These are phyloP conservation scores for Steinernema scapterisci DNA, from an alignment of 2,888 invertebrate genomes.

Conservation along the genomic window DNA sequence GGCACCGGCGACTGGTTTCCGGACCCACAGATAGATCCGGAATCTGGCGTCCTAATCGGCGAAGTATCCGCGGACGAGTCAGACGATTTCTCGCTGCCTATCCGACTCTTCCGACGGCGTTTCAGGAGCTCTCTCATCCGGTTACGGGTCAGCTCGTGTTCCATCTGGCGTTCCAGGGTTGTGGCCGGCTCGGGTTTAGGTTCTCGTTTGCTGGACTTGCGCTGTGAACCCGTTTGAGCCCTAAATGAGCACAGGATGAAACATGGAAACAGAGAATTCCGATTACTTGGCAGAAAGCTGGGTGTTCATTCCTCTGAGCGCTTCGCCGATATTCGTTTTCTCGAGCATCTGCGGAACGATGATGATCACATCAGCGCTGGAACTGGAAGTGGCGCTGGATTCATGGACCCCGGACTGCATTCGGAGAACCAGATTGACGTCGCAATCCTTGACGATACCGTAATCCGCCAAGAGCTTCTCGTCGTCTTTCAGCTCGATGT, in stretches of 20 bases:
- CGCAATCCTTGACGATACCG: slow-evolving; percentile 35
- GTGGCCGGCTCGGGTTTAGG: slow-evolving; percentile 27
- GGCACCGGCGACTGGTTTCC: slow-evolving; percentile 37
- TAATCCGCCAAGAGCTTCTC: slow-evolving; percentile 34
- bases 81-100: too few species aligned
- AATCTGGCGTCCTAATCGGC: background rate
- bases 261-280: background rate
- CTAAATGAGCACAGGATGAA: background rate
- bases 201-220: background rate
- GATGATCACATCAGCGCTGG: slow-evolving; percentile 23
- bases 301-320: slow-evolving; percentile 33
- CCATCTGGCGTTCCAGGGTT: slow-evolving; percentile 53
- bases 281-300: background rate
- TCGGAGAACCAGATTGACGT: slow-evolving; percentile 29
- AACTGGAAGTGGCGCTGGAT: background rate
- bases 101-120: slow-evolving; percentile 38
- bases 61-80: background rate
- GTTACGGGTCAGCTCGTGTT: slow-evolving; percentile 52
- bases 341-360: slow-evolving; percentile 21
- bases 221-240: background rate
- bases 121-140: slow-evolving; percentile 47
- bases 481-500: slow-evolving; percentile 47
- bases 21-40: slow-evolving; percentile 38
- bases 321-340: slow-evolving; percentile 33
- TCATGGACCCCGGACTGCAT: slow-evolving; percentile 38